Conservation (phyloP, 2,113 vertebrate species). For the Bufo bufo region DNA sequence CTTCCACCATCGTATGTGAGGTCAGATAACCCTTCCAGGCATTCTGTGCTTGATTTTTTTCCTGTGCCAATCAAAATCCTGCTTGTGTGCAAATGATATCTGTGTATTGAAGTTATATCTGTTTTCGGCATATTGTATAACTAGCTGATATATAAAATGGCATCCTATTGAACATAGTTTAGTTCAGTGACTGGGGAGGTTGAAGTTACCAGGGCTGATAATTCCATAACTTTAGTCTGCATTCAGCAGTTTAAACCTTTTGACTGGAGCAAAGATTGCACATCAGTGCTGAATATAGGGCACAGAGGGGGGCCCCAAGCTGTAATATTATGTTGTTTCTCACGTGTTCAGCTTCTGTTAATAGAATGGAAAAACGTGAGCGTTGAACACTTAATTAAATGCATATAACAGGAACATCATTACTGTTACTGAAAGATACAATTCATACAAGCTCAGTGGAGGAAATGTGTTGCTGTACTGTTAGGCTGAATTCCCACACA, state of each 20-base stretch:
- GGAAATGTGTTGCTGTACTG: background rate
- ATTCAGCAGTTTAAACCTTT: constrained; percentile 15
- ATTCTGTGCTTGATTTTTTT: background rate
- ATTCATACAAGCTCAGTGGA: background rate
- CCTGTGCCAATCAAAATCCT: background rate
- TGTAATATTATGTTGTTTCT: constrained; percentile 14
- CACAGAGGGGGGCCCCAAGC: constrained; percentile 25
- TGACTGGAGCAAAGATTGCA: background rate
- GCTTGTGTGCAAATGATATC: background rate
- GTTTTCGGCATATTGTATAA: background rate
- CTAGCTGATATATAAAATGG: background rate
- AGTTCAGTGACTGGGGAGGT: background rate
- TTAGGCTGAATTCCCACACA: background rate
- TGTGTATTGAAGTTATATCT: background rate
- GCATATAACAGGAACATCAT: constrained; percentile 34
- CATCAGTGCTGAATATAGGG: background rate
- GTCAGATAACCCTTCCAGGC: too few species aligned
- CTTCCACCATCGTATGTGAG: too few species aligned
- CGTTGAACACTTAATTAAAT: constrained; percentile 19
- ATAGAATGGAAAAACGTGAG: constrained; percentile 13
- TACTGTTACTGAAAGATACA: background rate
- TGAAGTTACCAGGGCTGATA: too few species aligned
- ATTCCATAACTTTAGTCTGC: too few species aligned
- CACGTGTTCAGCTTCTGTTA: constrained; percentile 4
- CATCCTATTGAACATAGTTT: background rate